Conservation (phyloP, 2,113 vertebrate genomes). For the Meleagris gallopavo region DNA sequence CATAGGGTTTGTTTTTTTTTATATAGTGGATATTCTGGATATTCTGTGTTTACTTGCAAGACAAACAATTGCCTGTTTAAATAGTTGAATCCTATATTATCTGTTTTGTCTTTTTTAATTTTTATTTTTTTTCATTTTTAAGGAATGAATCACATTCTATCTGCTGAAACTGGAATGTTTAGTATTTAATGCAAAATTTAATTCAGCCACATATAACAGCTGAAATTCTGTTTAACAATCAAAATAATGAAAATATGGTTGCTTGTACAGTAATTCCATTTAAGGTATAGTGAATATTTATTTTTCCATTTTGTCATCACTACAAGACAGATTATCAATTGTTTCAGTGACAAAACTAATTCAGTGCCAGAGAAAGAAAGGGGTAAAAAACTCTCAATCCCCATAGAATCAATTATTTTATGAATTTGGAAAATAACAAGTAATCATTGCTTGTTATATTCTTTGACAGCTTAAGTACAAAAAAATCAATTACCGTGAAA, state of each 20-base stretch:
- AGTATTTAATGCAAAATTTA: not conserved
- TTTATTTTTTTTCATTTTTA: too few relatives aligned
- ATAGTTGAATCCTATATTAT: not conserved
- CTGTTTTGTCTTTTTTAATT: not conserved
- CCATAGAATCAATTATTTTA: constrained; percentile 44
- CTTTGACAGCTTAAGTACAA: constrained; percentile 77
- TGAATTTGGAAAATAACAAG: constrained; percentile 73
- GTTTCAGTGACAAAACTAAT: constrained; percentile 17
- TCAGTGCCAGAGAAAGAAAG: not conserved
- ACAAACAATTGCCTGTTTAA: not conserved
- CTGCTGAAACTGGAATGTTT: not conserved
- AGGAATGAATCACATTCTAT: not conserved
- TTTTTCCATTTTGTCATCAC: constrained; percentile 40
- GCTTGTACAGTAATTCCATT: not conserved
- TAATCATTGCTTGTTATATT: constrained; percentile 75
- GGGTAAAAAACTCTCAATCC: not conserved
- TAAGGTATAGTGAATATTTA: constrained; percentile 10
- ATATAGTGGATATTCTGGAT: rapidly evolving
- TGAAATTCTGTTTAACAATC: not conserved
- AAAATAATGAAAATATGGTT: not conserved
- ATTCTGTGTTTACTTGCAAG: rapidly evolving
- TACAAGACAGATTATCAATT: constrained; percentile 3
- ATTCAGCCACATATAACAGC: not conserved
- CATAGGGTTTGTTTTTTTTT: not conserved
- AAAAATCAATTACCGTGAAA: constrained; percentile 76